Conservation (phyloP, 2,797 vertebrate genomes). For the Danio choprae region DNA sequence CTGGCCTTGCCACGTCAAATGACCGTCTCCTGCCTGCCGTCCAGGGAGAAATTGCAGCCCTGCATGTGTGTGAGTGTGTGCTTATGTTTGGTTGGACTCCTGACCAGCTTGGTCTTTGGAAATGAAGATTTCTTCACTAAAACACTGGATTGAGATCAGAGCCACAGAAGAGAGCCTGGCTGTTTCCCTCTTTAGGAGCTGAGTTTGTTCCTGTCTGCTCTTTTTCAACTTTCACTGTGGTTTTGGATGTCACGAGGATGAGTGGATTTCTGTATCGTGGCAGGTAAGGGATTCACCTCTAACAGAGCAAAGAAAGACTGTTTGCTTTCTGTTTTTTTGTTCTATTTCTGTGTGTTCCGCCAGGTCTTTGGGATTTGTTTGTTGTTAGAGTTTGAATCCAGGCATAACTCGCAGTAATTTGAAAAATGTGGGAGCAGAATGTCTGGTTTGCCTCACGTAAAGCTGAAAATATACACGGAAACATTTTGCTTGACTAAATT, state of each 20-base stretch:
- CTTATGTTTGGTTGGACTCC: conserved; percentile 65
- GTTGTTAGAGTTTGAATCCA: conserved; percentile 31
- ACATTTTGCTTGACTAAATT: conserved; percentile 29
- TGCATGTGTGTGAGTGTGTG: conserved; percentile 1
- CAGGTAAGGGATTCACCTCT: conserved; percentile 71
- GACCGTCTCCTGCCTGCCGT: conserved; percentile 64
- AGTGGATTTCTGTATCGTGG: conserved; percentile 79
- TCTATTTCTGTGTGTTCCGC: not conserved
- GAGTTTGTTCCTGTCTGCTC: conserved; percentile 48
- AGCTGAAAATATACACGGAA: conserved; percentile 36
- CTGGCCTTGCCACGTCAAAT: conserved; percentile 77
- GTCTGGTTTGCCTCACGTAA: conserved; percentile 20
- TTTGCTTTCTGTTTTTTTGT: conserved; percentile 9
- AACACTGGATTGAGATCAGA: conserved; percentile 55
- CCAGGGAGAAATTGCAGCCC: conserved; percentile 38
- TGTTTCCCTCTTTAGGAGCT: conserved; percentile 42
- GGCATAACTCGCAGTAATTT: conserved; percentile 25
- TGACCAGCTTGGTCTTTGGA: conserved; percentile 51
- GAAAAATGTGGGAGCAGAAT: not conserved
- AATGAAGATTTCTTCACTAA: conserved; percentile 56
- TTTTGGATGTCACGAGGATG: conserved; percentile 63
- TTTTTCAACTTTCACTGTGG: conserved; percentile 51
- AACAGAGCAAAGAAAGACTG: not conserved
- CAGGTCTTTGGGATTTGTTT: conserved; percentile 3
- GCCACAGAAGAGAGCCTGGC: conserved; percentile 14